Conservation (phyloP, 2,113 vertebrate genomes). For the Dromas ardeola region DNA sequence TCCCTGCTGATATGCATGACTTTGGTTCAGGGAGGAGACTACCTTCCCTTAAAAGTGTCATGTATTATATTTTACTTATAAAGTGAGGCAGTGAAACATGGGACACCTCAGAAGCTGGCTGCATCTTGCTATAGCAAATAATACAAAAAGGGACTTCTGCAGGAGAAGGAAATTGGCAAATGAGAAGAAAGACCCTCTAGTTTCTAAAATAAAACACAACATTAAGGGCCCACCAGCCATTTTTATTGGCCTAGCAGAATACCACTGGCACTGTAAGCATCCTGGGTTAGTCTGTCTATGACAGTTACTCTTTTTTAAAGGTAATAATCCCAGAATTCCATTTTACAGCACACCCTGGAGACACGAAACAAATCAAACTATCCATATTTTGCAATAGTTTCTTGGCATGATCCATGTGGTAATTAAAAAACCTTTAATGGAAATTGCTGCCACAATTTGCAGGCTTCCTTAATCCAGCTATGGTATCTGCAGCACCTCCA, state of each 20-base stretch:
- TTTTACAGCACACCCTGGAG: constrained; percentile 1
- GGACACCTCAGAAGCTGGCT: background rate
- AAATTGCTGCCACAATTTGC: constrained; percentile 35
- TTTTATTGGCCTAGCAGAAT: background rate
- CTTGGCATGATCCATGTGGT: background rate
- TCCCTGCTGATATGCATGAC: background rate
- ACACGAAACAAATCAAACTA: constrained; percentile 9
- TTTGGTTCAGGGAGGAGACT: background rate
- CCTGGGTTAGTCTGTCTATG: background rate
- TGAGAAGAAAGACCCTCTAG: background rate
- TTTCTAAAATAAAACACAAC: background rate
- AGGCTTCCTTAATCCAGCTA: constrained; percentile 10
- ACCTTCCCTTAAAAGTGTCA: background rate
- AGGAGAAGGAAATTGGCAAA: background rate
- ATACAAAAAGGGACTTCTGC: background rate
- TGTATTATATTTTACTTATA: background rate
- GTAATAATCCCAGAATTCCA: background rate
- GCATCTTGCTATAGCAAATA: background rate
- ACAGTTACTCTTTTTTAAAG: background rate
- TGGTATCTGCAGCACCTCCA: constrained; percentile 18
- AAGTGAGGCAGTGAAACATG: background rate
- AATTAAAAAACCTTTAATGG: constrained; percentile 42
- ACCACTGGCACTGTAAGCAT: background rate
- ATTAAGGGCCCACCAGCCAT: background rate
- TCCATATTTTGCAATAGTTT: constrained; percentile 45